Evolutionary conservation across 2,888 invertebrate genomes (phyloP).

Genomic region (Dasysyrphus albostriatus): DNA sequence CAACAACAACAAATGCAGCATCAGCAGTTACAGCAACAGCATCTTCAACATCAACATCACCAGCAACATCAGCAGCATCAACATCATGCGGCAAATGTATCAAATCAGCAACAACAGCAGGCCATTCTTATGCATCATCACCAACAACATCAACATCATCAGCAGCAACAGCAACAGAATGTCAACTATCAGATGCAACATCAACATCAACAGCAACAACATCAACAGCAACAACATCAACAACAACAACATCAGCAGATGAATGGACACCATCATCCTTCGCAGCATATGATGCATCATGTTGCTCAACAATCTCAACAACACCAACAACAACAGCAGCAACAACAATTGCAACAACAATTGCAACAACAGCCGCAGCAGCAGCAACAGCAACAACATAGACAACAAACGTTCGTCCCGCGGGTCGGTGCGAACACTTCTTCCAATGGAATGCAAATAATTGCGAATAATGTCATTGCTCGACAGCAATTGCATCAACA

Average conservation of each 20-base stretch:
- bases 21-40: conserved; percentile 41
- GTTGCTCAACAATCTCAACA: conserved; percentile 49
- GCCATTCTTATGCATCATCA: conserved; percentile 68
- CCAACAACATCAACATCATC: conserved; percentile 66
- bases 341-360: conserved; percentile 59
- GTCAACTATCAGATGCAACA: conserved; percentile 64
- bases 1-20: conserved; percentile 41
- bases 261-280: conserved; percentile 62
- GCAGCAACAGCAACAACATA: conserved; percentile 77
- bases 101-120: conserved; percentile 69
- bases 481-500: conserved; percentile 78
- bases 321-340: conserved; percentile 53
- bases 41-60: conserved; percentile 78
- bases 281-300: conserved; percentile 57
- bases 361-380: conserved; percentile 66
- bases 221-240: conserved; percentile 47
- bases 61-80: conserved; percentile 77
- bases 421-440: conserved; percentile 79
- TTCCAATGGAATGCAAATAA: conserved; percentile 78
- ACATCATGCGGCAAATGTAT: conserved; percentile 58
- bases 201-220: conserved; percentile 63
- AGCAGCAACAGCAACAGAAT: conserved; percentile 68
- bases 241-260: conserved; percentile 60
- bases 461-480: conserved; percentile 66
- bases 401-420: conserved; percentile 77